These are phyloP conservation scores for Choristoneura rosaceana DNA, from an alignment of 2,888 invertebrate species.

Conservation along the genomic window DNA sequence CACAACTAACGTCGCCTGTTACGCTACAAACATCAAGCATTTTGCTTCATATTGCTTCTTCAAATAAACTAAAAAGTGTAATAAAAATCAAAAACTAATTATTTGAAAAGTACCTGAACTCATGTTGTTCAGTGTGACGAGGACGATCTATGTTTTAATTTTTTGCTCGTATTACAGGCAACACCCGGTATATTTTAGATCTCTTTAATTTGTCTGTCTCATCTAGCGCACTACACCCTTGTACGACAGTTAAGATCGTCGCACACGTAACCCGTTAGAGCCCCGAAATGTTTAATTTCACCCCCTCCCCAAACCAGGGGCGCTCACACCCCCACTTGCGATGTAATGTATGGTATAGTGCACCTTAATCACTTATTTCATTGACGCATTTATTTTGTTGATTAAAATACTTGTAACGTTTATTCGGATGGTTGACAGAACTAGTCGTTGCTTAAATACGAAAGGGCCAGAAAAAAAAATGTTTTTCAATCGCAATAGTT, in stretches of 20 bases:
- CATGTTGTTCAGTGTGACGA: too few species aligned
- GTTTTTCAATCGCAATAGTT: too few species aligned
- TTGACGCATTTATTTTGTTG: slow-evolving; percentile 83
- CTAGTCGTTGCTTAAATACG: too few species aligned
- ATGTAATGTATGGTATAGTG: slow-evolving; percentile 81
- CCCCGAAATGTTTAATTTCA: slow-evolving; percentile 82
- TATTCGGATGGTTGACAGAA: slow-evolving; percentile 61
- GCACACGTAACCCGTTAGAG: slow-evolving; percentile 79
- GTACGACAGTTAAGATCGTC: slow-evolving; percentile 63
- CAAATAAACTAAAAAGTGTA: too few species aligned
- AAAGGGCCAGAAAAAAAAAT: too few species aligned
- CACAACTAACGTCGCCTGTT: too few species aligned
- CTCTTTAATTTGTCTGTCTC: slow-evolving; percentile 39
- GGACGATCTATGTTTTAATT: too few species aligned
- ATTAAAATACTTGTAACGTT: slow-evolving; percentile 75
- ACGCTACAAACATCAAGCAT: too few species aligned
- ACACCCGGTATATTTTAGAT: neutral
- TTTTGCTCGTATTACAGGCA: too few species aligned
- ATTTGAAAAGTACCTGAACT: too few species aligned
- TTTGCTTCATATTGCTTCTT: too few species aligned
- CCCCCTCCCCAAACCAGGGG: slow-evolving; percentile 59
- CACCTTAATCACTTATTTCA: slow-evolving; percentile 83
- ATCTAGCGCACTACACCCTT: slow-evolving; percentile 55
- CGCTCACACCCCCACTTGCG: slow-evolving; percentile 61
- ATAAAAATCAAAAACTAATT: too few species aligned